phyloP scores from a whole-genome alignment of 1,140 invertebrate genomes.

The Diprion similis region DNA sequence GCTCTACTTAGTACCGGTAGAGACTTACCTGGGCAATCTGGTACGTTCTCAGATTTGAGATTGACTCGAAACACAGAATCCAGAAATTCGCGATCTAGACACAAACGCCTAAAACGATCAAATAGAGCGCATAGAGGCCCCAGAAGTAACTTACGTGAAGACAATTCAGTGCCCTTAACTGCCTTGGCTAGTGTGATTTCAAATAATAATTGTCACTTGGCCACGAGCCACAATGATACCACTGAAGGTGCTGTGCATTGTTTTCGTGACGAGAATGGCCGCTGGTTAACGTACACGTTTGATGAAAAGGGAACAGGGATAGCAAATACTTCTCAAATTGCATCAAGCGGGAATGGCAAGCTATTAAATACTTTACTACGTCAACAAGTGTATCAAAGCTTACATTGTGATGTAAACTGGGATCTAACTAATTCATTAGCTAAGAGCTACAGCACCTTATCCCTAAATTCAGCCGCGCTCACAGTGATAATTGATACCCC shows the following conservation, averaged over 20 bases:
- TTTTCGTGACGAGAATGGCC: slow-evolving; percentile 76
- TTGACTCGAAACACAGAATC: slow-evolving; percentile 26
- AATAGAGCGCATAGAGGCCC: slow-evolving; percentile 21
- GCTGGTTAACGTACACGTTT: slow-evolving; percentile 85
- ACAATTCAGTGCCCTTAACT: slow-evolving; percentile 42
- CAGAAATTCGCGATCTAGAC: slow-evolving; percentile 26
- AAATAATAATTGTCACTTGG: slow-evolving; percentile 70
- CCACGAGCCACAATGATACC: slow-evolving; percentile 86
- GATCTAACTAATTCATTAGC: slow-evolving; percentile 58
- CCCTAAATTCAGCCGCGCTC: slow-evolving; percentile 65
- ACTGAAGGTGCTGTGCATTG: slow-evolving; percentile 87
- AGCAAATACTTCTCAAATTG: slow-evolving; percentile 58
- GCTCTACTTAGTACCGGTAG: slow-evolving; percentile 68
- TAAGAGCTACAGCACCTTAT: slow-evolving; percentile 64
- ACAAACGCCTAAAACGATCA: slow-evolving; percentile 32
- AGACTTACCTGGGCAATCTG: slow-evolving; percentile 54
- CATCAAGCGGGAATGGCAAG: slow-evolving; percentile 55
- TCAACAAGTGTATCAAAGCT: slow-evolving; percentile 49
- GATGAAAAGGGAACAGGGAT: slow-evolving; percentile 75
- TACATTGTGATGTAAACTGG: slow-evolving; percentile 48
- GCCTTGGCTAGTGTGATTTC: slow-evolving; percentile 57
- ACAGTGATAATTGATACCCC: slow-evolving; percentile 69
- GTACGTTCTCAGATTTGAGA: slow-evolving; percentile 29
- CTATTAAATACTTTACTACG: slow-evolving; percentile 54
- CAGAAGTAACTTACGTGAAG: slow-evolving; percentile 41